Evolutionary conservation across 2,113 vertebrate species (phyloP).

Genomic region (Lutjanus erythropterus): DNA sequence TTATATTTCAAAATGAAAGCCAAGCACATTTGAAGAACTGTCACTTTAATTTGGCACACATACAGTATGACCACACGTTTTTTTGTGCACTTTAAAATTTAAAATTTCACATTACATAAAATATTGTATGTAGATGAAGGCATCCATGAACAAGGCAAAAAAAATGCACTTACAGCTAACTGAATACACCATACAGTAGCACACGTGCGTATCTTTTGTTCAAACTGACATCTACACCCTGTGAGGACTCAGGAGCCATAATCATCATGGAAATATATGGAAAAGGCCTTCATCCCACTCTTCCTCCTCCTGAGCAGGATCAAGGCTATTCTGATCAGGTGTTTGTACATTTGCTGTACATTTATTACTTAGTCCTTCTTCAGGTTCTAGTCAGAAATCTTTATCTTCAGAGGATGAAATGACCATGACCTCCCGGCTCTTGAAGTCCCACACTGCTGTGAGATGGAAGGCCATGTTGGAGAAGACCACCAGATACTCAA

Average conservation of each 20-base stretch:
- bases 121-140: slow-evolving; percentile 24
- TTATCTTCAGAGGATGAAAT: slow-evolving; percentile 90
- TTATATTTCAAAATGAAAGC: slow-evolving; percentile 27
- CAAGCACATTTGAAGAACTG: not conserved
- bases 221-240: slow-evolving; percentile 7
- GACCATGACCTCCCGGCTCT: slow-evolving; percentile 91
- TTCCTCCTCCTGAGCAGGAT: slow-evolving; percentile 32
- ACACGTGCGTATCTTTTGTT: slow-evolving; percentile 20
- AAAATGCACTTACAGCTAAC: slow-evolving; percentile 14
- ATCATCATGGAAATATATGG: slow-evolving; percentile 60
- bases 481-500: slow-evolving; percentile 95
- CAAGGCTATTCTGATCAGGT: slow-evolving; percentile 14
- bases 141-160: slow-evolving; percentile 36
- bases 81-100: slow-evolving; percentile 42
- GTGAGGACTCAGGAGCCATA: not conserved
- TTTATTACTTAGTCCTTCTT: slow-evolving; percentile 15
- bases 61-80: slow-evolving; percentile 18
- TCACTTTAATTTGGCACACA: slow-evolving; percentile 54
- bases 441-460: slow-evolving; percentile 96
- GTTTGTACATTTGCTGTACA: not conserved
- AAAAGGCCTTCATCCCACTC: slow-evolving; percentile 59
- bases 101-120: slow-evolving; percentile 28
- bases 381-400: slow-evolving; percentile 86
- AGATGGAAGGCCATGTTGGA: slow-evolving; percentile 99
- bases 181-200: slow-evolving; percentile 2